These are phyloP conservation scores for Lithophane leautieri DNA, from an alignment of 2,888 invertebrate genomes.

Conservation along the genomic window DNA sequence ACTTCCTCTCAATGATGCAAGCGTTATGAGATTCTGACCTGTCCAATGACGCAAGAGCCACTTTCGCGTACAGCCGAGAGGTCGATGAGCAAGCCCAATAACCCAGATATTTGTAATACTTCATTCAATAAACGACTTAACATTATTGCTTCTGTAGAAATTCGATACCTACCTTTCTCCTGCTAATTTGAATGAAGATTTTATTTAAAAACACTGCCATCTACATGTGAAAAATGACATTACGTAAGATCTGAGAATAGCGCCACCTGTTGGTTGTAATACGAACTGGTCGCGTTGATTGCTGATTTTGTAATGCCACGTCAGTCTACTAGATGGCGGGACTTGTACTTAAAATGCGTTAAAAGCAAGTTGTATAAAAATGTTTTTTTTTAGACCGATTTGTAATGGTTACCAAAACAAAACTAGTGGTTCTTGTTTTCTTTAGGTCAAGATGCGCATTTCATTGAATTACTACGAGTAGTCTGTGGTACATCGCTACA, in stretches of 20 bases:
- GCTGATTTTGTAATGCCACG: conserved; percentile 17
- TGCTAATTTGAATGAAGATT: conserved; percentile 22
- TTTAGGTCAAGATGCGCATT: conserved; percentile 35
- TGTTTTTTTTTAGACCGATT: not conserved
- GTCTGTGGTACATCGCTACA: no score
- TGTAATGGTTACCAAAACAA: conserved; percentile 14
- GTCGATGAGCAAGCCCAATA: conserved; percentile 82
- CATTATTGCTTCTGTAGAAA: conserved; percentile 47
- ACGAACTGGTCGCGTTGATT: conserved; percentile 41
- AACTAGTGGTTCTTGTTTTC: conserved; percentile 10
- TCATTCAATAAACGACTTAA: conserved; percentile 73
- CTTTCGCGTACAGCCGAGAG: conserved; percentile 83
- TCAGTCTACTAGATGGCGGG: conserved; percentile 52
- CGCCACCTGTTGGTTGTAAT: conserved; percentile 65
- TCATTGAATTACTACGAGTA: conserved; percentile 1
- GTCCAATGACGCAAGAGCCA: conserved; percentile 85
- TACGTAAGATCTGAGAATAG: conserved; percentile 35
- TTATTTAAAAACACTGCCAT: conserved; percentile 67
- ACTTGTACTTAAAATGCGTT: conserved; percentile 3
- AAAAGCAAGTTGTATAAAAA: not conserved
- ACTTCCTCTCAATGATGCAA: conserved; percentile 82
- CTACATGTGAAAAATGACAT: conserved; percentile 55
- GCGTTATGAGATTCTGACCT: conserved; percentile 83
- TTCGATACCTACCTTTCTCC: conserved; percentile 65
- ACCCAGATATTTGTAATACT: conserved; percentile 79